Conservation (phyloP, 2,113 vertebrate species). For the Calonectris borealis region DNA sequence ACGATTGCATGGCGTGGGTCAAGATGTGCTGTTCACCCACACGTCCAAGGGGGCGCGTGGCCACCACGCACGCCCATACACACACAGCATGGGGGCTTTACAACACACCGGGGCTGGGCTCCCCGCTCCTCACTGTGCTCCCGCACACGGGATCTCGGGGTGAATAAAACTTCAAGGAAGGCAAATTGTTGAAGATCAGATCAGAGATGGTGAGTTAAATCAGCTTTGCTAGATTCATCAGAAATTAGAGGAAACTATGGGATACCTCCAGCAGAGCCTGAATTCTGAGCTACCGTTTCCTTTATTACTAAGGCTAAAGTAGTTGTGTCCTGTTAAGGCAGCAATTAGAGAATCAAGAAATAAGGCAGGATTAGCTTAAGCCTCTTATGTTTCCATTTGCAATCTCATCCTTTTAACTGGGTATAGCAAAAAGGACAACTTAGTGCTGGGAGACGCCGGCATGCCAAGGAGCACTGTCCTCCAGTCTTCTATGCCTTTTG, state of each 20-base stretch:
- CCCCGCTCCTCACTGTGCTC: not conserved
- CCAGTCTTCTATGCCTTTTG: not conserved
- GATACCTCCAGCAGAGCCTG: not conserved
- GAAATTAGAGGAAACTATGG: not conserved
- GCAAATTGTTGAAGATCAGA: not conserved
- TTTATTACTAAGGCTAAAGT: not conserved
- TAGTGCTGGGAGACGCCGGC: not conserved
- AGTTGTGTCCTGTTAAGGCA: not conserved
- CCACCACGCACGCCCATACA: no score
- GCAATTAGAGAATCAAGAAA: not conserved
- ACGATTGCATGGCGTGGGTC: not conserved
- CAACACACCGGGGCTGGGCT: not conserved
- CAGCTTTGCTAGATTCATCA: not conserved
- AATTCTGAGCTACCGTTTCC: not conserved
- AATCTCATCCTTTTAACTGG: not conserved
- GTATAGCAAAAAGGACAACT: not conserved
- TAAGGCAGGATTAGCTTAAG: not conserved
- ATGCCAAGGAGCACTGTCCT: not conserved
- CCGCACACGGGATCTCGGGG: not conserved
- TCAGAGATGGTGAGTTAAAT: not conserved
- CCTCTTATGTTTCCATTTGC: not conserved
- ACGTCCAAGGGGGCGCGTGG: accelerated
- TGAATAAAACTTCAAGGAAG: not conserved
- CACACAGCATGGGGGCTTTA: no score
- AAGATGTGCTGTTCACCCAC: no score